Base-by-base conservation (phyloP, 1,140 invertebrate genomes). In the Coenobita brevimanus region DNA sequence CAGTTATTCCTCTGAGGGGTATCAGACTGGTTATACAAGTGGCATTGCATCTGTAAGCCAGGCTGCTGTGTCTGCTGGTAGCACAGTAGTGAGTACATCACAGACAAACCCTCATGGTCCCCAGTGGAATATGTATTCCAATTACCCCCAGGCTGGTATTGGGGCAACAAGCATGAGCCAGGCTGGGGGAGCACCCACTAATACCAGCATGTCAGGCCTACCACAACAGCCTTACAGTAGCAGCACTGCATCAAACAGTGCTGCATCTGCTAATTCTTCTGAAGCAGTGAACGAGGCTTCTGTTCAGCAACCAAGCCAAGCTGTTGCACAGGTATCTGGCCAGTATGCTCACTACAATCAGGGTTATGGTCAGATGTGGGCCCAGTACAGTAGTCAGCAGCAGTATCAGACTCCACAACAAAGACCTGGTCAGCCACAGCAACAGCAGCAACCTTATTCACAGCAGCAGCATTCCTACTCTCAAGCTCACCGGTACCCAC, bases 61-160 rank as follows among this genome's bases (percentile, higher is more conserved):
- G 17, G 10, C 67, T 15, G 54, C 64, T 50, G 38, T 69, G 60
- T 30, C 67, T 15, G 54, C 64, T 50, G 38, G 64, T 50, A 67
- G 60, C 17, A 78, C 50, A 41, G 27, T 24, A 46, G 15, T 41
- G 21, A 43, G 24, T 76, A 8, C 41, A 13, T 71, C 33, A 24
- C 64, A 69, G 6, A n/a, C 33, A 67, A 3, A 8, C 17, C 41
- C n/a, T n/a, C 38, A 38, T 17, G 30, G 46, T 64, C 27, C 60
- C 17, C 84, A 80, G 4, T 87, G 85, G 85, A 87, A 87, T 24
- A 71, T 80, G 60, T 87, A 87, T 60, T 43, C 76, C 17, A 85
- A 43, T 69, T 80, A 87, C 50, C 76, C 76, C 17, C 85, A 87
- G 36, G 76, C 50, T 41, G 85, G 85, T 33, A 87, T 73, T 54